Evolutionary conservation across 2,113 vertebrate species (phyloP).

Genomic region (Climacteris rufus): DNA sequence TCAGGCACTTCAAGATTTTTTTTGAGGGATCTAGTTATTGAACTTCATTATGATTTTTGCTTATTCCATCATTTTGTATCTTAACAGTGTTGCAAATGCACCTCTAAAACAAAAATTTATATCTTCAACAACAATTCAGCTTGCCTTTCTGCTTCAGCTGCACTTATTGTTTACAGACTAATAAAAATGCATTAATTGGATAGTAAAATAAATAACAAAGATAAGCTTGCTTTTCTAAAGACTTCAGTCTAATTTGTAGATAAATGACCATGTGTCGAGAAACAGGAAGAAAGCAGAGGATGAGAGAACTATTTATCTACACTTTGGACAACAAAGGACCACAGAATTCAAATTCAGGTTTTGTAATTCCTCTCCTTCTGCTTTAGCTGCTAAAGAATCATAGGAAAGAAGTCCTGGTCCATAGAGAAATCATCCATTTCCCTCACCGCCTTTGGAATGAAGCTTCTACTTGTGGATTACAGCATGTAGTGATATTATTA

Average conservation of each 20-base stretch:
- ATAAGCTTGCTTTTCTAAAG: not conserved
- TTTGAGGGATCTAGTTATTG: not conserved
- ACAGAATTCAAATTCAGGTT: not conserved
- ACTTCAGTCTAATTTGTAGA: not conserved
- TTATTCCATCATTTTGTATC: not conserved
- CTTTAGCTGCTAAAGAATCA: not conserved
- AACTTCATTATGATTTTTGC: not conserved
- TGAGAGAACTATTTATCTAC: not conserved
- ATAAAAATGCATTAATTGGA: constrained; percentile 6
- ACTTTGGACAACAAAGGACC: not conserved
- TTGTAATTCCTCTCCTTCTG: not conserved
- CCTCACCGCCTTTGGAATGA: not conserved
- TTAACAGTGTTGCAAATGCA: not conserved
- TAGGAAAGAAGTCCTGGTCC: not conserved
- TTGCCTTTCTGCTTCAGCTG: not conserved
- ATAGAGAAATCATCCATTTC: not conserved
- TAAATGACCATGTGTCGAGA: rapidly evolving
- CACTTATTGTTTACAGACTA: not conserved
- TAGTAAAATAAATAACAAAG: not conserved
- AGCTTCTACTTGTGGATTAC: not conserved
- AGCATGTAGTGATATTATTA: constrained; percentile 16
- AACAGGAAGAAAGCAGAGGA: not conserved
- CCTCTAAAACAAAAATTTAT: not conserved
- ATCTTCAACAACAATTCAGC: not conserved
- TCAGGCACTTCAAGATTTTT: not conserved